Evolutionary conservation across 1,140 invertebrate genomes (phyloP), one percentile per base, ranked within the genome.

Genomic region (Sminthurinus signatus): DNA sequence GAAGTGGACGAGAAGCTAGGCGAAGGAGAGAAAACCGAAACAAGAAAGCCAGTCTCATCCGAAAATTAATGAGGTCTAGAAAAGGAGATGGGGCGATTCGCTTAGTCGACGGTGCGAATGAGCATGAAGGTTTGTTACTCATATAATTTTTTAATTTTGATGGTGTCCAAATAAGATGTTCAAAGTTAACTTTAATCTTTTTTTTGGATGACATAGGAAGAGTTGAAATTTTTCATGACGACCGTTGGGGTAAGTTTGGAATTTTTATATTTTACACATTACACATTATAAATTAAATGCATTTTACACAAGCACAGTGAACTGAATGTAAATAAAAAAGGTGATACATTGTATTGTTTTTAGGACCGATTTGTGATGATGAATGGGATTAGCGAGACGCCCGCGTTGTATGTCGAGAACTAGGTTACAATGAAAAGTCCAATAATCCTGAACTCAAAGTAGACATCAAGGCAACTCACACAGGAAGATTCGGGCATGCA

Each of bases 281-380:
- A n/a, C n/a, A n/a, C n/a, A n/a, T n/a, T n/a, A n/a, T n/a, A n/a
- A n/a, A n/a, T n/a, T n/a, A n/a, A n/a, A n/a, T n/a, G n/a, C n/a
- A n/a, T n/a, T n/a, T n/a, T n/a, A n/a, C n/a, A n/a, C n/a, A n/a
- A n/a, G n/a, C n/a, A n/a, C n/a, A n/a, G n/a, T n/a, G n/a, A n/a
- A n/a, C n/a, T n/a, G n/a, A n/a, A n/a, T n/a, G n/a, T n/a, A n/a
- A n/a, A n/a, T n/a, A n/a, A n/a, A n/a, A n/a, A n/a, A n/a, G n/a
- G n/a, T n/a, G n/a, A n/a, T n/a, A n/a, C n/a, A n/a, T n/a, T n/a
- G n/a, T n/a, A n/a, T n/a, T n/a, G n/a, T n/a, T n/a, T n/a, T n/a
- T n/a, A n/a, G n/a, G 93, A 17, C 84, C 86, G 14, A 80, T 96
- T 10, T 96, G 93, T 74, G 93, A 95, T 74, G 92, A 96, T 74